Percentiles rank a stretch among this genome's conserved stretches.
Evolutionary conservation across 2,797 vertebrate genomes (phyloP).

Genomic region (Falco cherrug): DNA sequence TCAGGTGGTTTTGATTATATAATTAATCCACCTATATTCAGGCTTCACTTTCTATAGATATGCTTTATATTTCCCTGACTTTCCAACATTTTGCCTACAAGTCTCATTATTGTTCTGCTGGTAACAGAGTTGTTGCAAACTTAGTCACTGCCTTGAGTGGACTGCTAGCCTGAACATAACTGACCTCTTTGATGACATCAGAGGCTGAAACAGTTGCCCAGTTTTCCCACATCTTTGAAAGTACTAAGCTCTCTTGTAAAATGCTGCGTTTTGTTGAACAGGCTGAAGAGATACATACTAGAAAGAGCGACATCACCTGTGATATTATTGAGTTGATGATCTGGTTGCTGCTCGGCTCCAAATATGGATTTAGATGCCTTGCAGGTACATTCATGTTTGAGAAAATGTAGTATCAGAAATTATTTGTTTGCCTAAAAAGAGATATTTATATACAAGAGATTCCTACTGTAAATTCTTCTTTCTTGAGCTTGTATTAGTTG

Average conservation of each 20-base stretch:
- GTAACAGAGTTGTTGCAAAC: neutral
- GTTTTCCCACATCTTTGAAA: neutral
- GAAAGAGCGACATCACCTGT: neutral
- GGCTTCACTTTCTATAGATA: neutral
- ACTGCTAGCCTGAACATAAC: neutral
- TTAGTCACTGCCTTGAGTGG: neutral
- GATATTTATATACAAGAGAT: neutral
- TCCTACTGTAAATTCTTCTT: neutral
- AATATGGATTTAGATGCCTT: neutral
- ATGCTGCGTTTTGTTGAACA: neutral
- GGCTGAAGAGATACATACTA: neutral
- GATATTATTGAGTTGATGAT: neutral
- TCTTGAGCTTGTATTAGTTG: neutral
- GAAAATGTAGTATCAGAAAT: neutral
- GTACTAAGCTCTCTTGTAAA: neutral
- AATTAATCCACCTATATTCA: neutral
- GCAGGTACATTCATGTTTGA: neutral
- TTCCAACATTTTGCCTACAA: neutral
- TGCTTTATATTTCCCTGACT: neutral
- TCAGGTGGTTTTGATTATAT: neutral
- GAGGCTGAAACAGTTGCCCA: neutral
- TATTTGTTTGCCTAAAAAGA: neutral
- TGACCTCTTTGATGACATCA: neutral
- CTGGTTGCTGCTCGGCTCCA: neutral
- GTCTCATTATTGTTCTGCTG: neutral